Base-by-base conservation (phyloP, 1,140 invertebrate genomes). In the Asbolus verrucosus region DNA sequence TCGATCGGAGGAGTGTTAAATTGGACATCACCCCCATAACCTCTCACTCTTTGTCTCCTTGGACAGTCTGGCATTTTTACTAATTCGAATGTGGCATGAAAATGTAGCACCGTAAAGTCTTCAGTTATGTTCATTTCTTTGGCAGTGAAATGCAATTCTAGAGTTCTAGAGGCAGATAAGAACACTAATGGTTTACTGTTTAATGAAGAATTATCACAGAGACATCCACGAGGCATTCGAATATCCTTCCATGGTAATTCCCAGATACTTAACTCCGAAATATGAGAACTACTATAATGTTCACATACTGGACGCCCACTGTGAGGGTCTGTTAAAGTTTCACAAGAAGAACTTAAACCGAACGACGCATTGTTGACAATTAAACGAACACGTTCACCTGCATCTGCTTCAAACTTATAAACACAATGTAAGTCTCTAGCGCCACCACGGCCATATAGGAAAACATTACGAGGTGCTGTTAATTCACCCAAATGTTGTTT, bases 391-490 rank as follows among this genome's bases (percentile, higher is more conserved):
- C 88, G 83, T 67, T 90, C 89, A 16, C 87, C 86, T 0, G 84
- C 78, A 11, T 85, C 87, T 1, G 89, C 90, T 75, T 92, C 88
- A 36, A 94, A 85, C 38, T 91, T 84, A 79, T 92, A 93, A 27
- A 88, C 83, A 77, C 92, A 94, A 19, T 89, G 87, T n/a, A 94
- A 77, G 66, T 89, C 87, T 21, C 81, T 83, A n/a, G 87, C 87
- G 2, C 92, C 92, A 0, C 92, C 92, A 11, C 92, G 82, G 0
- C 92, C 92, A 73, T 89, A 93, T 13, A 93, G 84, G 71, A 93
- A 89, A 0, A 92, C 88, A 76, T 94, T 93, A 11, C 89, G 80
- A 0, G 88, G 90, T n/a, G 90, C 87, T 3, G 84, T 84, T 14
- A 94, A 83, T 13, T 86, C 83, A 1, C 91, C 91, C 0, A 85